These are phyloP conservation scores for Micrasema minimum DNA, from an alignment of 1,140 invertebrate species.

Conservation along the genomic window DNA sequence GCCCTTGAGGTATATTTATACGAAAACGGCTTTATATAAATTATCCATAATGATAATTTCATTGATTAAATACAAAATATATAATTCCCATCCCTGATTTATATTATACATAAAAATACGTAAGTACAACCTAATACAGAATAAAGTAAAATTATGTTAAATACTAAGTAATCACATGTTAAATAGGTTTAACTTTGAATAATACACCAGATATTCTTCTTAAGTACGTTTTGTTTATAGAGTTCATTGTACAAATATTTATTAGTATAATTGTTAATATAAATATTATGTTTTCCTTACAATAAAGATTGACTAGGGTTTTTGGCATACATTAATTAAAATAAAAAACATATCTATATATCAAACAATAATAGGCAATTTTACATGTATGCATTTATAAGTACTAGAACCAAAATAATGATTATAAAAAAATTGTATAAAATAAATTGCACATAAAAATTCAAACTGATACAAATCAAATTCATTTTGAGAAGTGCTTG, in stretches of 20 bases:
- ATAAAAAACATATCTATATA: constrained; percentile 1
- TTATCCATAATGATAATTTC: too few species aligned
- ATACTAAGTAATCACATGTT: constrained; percentile 28
- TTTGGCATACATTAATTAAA: constrained; percentile 15
- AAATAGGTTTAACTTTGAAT: constrained; percentile 22
- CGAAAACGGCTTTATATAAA: too few species aligned
- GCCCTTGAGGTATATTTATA: too few species aligned
- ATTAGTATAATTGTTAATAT: constrained; percentile 7
- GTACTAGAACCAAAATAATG: background rate
- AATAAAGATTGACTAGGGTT: constrained; percentile 25
- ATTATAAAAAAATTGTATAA: background rate
- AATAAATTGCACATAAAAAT: too few species aligned
- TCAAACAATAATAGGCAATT: too few species aligned
- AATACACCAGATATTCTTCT: background rate
- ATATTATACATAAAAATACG: background rate
- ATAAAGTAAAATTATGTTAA: background rate
- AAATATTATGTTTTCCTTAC: constrained; percentile 21
- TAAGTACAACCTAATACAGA: constrained; percentile 1
- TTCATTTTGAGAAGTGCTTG: too few species aligned
- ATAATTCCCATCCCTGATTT: too few species aligned
- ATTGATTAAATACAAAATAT: too few species aligned
- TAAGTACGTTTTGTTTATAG: constrained; percentile 23
- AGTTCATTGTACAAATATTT: constrained; percentile 9
- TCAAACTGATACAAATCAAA: too few species aligned
- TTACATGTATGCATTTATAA: too few species aligned